Conservation (phyloP, 2,113 vertebrate species). For the Pao palembangensis region DNA sequence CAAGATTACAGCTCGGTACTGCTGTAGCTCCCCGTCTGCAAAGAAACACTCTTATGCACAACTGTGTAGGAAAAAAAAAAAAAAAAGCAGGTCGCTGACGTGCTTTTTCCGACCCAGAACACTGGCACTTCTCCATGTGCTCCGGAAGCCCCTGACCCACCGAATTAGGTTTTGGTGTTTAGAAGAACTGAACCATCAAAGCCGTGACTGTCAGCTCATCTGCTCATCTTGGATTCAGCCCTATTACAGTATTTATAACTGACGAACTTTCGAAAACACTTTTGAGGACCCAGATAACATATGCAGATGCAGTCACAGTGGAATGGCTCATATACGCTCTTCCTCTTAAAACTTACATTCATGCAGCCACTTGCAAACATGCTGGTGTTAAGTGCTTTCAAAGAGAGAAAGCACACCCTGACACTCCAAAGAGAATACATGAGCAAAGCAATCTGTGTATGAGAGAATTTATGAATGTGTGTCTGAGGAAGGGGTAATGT, state of each 20-base stretch:
- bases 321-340: slow-evolving; percentile 10
- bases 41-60: slow-evolving; percentile 26
- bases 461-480: slow-evolving; percentile 20
- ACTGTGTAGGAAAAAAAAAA: slow-evolving; percentile 19
- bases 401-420: slow-evolving; percentile 32
- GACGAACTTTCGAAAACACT: slow-evolving; percentile 43
- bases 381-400: slow-evolving; percentile 2
- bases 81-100: slow-evolving; percentile 38
- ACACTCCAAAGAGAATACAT: slow-evolving; percentile 61
- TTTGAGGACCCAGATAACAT: slow-evolving; percentile 12
- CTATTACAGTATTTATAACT: slow-evolving; percentile 49
- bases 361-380: not conserved
- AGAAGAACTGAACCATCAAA: slow-evolving; percentile 51
- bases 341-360: slow-evolving; percentile 2
- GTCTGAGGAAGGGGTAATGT: slow-evolving; percentile 1
- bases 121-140: slow-evolving; percentile 23
- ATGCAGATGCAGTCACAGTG: not conserved
- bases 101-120: slow-evolving; percentile 44
- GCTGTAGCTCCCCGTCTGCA: slow-evolving; percentile 16
- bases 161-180: slow-evolving; percentile 56
- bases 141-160: slow-evolving; percentile 55
- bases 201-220: slow-evolving; percentile 35
- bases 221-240: slow-evolving; percentile 38
- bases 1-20: slow-evolving; percentile 19
- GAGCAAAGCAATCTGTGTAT: slow-evolving; percentile 42